Base-by-base conservation (phyloP, 2,113 vertebrate species). In the Climacteris rufus region DNA sequence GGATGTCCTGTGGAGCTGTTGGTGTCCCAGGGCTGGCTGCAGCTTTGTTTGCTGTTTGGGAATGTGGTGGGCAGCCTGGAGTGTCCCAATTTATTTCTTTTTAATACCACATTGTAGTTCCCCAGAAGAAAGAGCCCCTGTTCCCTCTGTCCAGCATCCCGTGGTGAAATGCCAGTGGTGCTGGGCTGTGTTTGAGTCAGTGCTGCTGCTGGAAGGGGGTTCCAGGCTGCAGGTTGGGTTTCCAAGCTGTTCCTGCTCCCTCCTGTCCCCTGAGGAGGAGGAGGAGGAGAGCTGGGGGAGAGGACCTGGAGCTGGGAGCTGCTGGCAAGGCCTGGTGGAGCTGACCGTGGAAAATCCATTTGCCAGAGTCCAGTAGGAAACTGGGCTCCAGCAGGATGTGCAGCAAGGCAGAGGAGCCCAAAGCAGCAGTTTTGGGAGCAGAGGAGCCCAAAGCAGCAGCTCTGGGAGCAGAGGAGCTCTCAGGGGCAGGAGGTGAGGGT, bases 331-430 rank as follows among this genome's bases (percentile, higher is more conserved):
- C n/a, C 39, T 1, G 1, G 7, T 0, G 0, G 71, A 89, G 81
- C 63, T 1, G 11, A 4, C 64, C 3, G 42, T 45, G 95, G 95
- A 89, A 96, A 96, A 96, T 79, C 89, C 79, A 3, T 83, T 54
- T 70, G 52, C 77, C 25, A 7, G 74, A 75, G 30, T 52, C 84
- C 70, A 11, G 0, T 25, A 31, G 87, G 95, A 69, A 93, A 56
- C 44, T 60, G 44, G 33, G 69, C 89, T 87, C 9, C 2, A 90
- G 83, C 39, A 24, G 15, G 52, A 60, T 3, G 49, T 10, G 15
- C 60, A 25, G 61, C 79, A 76, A 42, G 45, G 39, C 3, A 4
- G 57, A 56, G 69, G 81, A 81, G 65, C 60, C 84, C 52, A 54
- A 25, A 79, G 3, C 77, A 56, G 5, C 1, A 42, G 74, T 4